phyloP scores from a whole-genome alignment of 2,113 vertebrate genomes.

The Coptodon bakossiorum region DNA sequence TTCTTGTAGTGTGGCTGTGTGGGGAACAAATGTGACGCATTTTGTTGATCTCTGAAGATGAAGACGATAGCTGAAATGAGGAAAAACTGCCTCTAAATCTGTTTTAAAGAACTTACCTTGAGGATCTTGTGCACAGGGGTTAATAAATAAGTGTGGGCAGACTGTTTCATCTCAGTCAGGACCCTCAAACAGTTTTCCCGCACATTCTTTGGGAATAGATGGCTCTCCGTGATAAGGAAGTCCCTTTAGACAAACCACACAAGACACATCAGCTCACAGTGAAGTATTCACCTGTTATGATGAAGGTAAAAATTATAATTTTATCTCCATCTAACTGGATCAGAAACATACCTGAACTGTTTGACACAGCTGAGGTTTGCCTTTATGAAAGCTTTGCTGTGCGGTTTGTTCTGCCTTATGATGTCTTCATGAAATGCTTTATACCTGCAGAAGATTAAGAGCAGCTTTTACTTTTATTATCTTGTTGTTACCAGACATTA shows the following conservation, averaged over 20 bases:
- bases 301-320: accelerated
- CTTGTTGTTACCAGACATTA: accelerated
- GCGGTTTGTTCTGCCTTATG: accelerated
- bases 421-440: accelerated
- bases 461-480: accelerated
- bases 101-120: constrained; percentile 65
- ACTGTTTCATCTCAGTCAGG: constrained; percentile 64
- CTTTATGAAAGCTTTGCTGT: constrained; percentile 72
- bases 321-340: accelerated
- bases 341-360: constrained; percentile 73
- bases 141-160: constrained; percentile 62
- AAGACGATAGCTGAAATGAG: background rate
- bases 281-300: accelerated
- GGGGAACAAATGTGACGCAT: background rate
- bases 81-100: background rate
- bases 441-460: accelerated
- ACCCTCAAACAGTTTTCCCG: constrained; percentile 16
- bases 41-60: background rate
- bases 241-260: constrained; percentile 53
- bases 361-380: constrained; percentile 77
- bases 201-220: no score
- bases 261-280: background rate
- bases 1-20: constrained; percentile 68
- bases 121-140: constrained; percentile 65
- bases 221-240: constrained; percentile 16